Evolutionary conservation across 2,797 vertebrate species (phyloP), one percentile per base, ranked within the genome.

Genomic region (Corythornis leucogaster): DNA sequence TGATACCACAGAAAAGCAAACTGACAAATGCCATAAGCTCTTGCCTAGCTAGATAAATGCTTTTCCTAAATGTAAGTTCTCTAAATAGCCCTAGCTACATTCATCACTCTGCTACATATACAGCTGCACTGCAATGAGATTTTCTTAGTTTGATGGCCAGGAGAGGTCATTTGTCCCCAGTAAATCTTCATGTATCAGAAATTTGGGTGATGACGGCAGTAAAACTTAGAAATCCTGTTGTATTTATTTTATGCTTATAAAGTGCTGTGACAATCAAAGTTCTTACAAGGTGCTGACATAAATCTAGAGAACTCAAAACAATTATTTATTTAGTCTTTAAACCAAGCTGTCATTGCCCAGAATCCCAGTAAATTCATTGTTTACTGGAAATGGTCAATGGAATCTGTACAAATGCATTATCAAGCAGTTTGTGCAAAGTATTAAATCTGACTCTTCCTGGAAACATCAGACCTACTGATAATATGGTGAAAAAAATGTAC

Each of bases 31-130:
- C 16, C 75, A 5, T 50, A 54, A 69, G 6, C 31, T 84, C 51
- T 83, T 82, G 28, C 54, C 16, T 57, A 71, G 50, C 38, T 64
- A 61, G 68, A 90, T 59, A 87, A 80, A 85, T 64, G 17, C 2
- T 53, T 87, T 77, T 85, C 33, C 8, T 70, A 82, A 87, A 87
- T 82, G 85, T 40, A 89, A 82, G 20, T 74, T 82, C n/a, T 86
- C 21, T 74, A 18, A 74, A 74, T 67, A 28, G 59, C 11, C 6
- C 31, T 61, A 80, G 13, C 42, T 85, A 17, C 24, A 78, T 87
- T 80, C n/a, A 85, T 87, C 53, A 80, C 11, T 70, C 25, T 83
- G 11, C 40, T 87, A 48, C 28, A 68, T 25, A 75, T 16, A 80
- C 40, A 89, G 6, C 16, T 75, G 50, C 13, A 22, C 85, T 68